A percentile compares a stretch with the other conserved stretches of the same genome.
Evolutionary conservation across 2,113 vertebrate species (phyloP).

Genomic region (Otis tarda): DNA sequence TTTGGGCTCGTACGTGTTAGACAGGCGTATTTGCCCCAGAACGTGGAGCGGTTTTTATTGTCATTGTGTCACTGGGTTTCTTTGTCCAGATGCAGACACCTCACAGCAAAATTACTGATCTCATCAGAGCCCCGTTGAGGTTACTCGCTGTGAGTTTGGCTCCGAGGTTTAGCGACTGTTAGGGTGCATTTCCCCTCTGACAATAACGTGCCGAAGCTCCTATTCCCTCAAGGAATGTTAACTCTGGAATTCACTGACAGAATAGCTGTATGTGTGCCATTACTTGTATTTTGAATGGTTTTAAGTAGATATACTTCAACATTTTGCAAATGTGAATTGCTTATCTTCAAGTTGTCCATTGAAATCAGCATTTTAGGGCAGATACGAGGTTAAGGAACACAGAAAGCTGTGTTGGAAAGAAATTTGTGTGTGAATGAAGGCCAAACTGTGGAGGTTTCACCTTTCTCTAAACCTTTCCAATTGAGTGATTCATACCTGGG

Average conservation of each 20-base stretch:
- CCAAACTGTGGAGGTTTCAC: background rate
- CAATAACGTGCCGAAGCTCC: background rate
- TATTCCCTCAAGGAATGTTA: background rate
- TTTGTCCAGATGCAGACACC: background rate
- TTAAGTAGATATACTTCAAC: background rate
- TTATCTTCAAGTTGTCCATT: background rate
- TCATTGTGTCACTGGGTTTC: background rate
- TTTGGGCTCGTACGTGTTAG: too few relatives aligned
- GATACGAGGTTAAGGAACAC: background rate
- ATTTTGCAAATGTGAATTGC: background rate
- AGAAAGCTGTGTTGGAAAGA: background rate
- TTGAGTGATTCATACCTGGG: background rate
- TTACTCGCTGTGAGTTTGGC: background rate
- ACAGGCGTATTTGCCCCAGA: background rate
- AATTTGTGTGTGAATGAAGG: background rate
- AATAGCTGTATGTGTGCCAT: background rate
- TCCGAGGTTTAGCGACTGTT: background rate
- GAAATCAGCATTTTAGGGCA: background rate
- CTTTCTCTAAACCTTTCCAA: background rate
- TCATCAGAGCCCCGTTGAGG: background rate
- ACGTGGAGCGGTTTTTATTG: background rate
- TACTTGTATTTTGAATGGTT: background rate
- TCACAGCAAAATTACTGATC: background rate
- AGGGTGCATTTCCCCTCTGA: background rate
- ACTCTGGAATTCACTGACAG: background rate